phyloP scores from a whole-genome alignment of 1,140 invertebrate genomes.

The Ephestia elutella region DNA sequence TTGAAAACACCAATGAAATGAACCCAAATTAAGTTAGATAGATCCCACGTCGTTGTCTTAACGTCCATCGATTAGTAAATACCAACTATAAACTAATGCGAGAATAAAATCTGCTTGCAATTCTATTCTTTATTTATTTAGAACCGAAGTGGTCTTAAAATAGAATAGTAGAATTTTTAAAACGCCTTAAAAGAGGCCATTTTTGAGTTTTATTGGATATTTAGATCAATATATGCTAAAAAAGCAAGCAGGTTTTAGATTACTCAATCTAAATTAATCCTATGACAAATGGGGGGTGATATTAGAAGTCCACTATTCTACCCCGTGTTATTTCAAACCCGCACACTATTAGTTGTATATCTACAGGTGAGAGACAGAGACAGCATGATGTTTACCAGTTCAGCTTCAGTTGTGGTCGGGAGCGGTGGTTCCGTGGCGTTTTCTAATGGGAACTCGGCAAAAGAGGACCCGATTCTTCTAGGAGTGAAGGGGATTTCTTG shows the following conservation, averaged over 20 bases:
- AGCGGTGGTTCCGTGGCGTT: slow-evolving; percentile 13
- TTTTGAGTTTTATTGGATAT: too few relatives aligned
- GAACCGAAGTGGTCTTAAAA: too few relatives aligned
- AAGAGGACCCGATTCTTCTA: slow-evolving; percentile 29
- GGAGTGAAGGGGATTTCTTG: slow-evolving; percentile 28
- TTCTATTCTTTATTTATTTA: background rate
- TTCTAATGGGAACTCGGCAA: slow-evolving; percentile 36
- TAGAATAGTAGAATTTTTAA: too few relatives aligned
- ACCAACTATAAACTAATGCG: background rate
- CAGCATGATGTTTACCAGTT: slow-evolving; percentile 31
- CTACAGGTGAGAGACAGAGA: slow-evolving; percentile 25
- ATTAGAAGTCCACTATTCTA: slow-evolving; percentile 20
- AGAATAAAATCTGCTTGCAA: background rate
- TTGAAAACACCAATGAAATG: background rate
- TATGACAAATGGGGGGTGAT: slow-evolving; percentile 9
- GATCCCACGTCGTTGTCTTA: slow-evolving; percentile 29
- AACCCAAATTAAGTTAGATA: background rate
- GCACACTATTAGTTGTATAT: slow-evolving; percentile 30
- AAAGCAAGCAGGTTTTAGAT: background rate
- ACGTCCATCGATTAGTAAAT: slow-evolving; percentile 38
- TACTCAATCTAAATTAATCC: background rate
- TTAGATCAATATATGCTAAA: too few relatives aligned
- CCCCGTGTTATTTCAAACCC: slow-evolving; percentile 39
- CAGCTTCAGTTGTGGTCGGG: slow-evolving; percentile 51
- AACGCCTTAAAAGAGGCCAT: too few relatives aligned